phyloP scores from a whole-genome alignment of 2,797 vertebrate genomes.

The Enteromius treurensis region DNA sequence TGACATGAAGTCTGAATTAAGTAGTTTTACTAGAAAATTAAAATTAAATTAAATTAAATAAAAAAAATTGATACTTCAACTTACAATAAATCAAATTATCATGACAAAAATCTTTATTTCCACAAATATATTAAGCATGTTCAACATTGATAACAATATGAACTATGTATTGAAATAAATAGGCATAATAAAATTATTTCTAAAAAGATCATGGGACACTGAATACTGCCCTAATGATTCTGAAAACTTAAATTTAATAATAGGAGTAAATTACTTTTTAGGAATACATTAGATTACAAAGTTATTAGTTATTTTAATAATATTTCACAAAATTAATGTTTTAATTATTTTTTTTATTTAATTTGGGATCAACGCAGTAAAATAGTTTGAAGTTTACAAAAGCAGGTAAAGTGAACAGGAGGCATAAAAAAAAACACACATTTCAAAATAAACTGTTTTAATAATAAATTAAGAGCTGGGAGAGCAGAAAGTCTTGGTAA shows the following conservation, averaged over 20 bases:
- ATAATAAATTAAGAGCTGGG: conserved; percentile 44
- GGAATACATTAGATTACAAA: neutral
- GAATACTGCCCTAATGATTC: neutral
- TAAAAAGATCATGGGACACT: neutral
- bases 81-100: neutral
- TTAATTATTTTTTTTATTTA: too few species aligned
- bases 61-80: too few species aligned
- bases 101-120: neutral
- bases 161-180: too few species aligned
- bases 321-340: neutral
- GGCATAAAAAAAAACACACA: neutral
- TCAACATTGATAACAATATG: neutral
- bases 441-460: neutral
- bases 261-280: neutral
- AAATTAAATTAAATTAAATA: too few species aligned
- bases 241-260: neutral
- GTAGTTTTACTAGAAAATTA: neutral
- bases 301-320: neutral
- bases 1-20: neutral
- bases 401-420: conserved; percentile 3
- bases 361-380: neutral
- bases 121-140: neutral
- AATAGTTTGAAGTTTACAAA: neutral
- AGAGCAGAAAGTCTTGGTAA: conserved; percentile 70
- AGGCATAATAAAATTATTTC: neutral